These are phyloP conservation scores for Coptodon bakossiorum DNA, from an alignment of 2,113 vertebrate genomes.

Conservation along the genomic window DNA sequence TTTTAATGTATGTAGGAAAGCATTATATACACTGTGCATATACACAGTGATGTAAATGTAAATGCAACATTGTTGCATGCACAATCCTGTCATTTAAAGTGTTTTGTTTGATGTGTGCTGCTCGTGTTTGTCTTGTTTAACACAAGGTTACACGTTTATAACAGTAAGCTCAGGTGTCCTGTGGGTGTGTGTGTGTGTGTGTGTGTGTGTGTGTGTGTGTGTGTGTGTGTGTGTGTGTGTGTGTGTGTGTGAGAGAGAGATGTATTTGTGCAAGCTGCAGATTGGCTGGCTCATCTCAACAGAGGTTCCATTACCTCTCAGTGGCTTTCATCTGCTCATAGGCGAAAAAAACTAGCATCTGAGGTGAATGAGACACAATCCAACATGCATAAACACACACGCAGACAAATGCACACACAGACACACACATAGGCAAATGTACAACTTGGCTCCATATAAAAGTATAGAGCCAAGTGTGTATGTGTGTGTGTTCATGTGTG, in stretches of 20 bases:
- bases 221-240: not conserved
- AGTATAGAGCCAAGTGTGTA: not conserved
- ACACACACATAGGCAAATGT: not conserved
- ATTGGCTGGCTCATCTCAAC: constrained; percentile 69
- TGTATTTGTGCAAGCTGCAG: constrained; percentile 63
- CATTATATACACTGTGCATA: not conserved
- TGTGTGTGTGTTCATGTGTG: not conserved
- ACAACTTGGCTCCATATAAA: not conserved
- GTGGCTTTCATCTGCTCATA: constrained; percentile 64
- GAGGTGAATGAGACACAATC: constrained; percentile 6
- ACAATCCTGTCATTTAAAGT: not conserved
- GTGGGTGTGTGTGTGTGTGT: not conserved
- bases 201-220: not conserved
- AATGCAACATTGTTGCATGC: not conserved
- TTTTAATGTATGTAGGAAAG: not conserved
- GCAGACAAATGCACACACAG: not conserved
- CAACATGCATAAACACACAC: not conserved
- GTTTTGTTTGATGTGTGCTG: not conserved
- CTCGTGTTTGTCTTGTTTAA: not conserved
- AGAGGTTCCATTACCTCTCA: constrained; percentile 73
- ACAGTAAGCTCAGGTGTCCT: not conserved
- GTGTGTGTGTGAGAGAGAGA: not conserved
- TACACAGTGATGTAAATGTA: not conserved
- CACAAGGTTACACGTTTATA: not conserved
- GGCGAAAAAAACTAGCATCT: constrained; percentile 17